Evolutionary conservation across 2,888 invertebrate species (phyloP).

Genomic region (Drosophila parthenogenetica): DNA sequence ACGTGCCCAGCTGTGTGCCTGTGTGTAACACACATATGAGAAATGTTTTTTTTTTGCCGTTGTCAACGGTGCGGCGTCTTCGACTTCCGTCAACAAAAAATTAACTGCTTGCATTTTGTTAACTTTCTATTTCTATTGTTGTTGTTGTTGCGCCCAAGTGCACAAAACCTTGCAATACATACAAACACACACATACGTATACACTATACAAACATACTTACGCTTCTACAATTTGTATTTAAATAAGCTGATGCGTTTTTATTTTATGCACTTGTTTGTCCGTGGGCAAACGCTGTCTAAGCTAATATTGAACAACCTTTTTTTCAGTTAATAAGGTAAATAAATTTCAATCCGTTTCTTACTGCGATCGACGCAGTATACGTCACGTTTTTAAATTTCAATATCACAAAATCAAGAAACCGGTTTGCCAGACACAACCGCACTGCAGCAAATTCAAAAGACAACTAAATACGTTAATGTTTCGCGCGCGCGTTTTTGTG

Average conservation of each 20-base stretch:
- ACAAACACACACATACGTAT: background rate
- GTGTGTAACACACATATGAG: background rate
- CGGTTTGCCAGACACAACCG: constrained; percentile 69
- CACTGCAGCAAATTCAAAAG: constrained; percentile 68
- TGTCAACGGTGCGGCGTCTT: constrained; percentile 46
- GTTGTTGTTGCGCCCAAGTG: constrained; percentile 44
- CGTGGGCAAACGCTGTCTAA: constrained; percentile 25
- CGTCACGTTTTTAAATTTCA: constrained; percentile 51
- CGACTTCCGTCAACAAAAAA: constrained; percentile 75
- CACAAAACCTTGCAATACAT: constrained; percentile 41
- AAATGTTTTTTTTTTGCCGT: constrained; percentile 36
- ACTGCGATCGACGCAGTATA: constrained; percentile 23
- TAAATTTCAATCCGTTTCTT: constrained; percentile 28
- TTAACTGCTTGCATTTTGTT: constrained; percentile 55
- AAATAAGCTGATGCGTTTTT: constrained; percentile 33
- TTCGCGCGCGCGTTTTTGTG: constrained; percentile 44
- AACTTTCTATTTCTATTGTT: constrained; percentile 74
- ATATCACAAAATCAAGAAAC: constrained; percentile 42
- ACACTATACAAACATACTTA: constrained; percentile 32
- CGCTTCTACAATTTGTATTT: constrained; percentile 6
- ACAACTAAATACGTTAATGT: constrained; percentile 59
- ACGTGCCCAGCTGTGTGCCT: constrained; percentile 7
- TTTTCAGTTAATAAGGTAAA: constrained; percentile 51
- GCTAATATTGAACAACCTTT: constrained; percentile 60
- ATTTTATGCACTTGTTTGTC: constrained; percentile 54